Percentiles rank a stretch among this genome's conserved stretches.
Evolutionary conservation across 2,797 vertebrate genomes (phyloP).

Genomic region (Kryptopterus vitreolus): DNA sequence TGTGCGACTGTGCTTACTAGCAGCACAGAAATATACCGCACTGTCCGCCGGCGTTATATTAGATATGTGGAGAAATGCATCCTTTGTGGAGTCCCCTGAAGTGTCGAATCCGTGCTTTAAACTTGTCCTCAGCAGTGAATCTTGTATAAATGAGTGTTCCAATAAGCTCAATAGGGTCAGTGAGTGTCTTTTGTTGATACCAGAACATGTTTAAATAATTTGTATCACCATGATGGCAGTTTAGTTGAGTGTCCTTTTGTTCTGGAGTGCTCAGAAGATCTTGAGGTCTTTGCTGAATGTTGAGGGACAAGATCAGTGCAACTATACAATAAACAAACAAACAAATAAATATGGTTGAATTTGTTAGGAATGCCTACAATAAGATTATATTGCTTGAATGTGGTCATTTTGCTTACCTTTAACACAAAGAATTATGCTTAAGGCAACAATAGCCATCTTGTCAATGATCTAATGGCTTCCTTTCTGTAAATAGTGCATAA

Average conservation of each 20-base stretch:
- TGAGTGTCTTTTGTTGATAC: slow-evolving; percentile 53
- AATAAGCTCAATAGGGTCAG: slow-evolving; percentile 49
- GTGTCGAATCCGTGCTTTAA: slow-evolving; percentile 43
- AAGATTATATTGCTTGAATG: not conserved
- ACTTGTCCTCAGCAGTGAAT: slow-evolving; percentile 40
- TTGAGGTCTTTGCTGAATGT: slow-evolving; percentile 34
- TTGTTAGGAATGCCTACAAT: not conserved
- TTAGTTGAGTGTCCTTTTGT: slow-evolving; percentile 39
- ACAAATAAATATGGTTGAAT: not conserved
- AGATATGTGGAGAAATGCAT: slow-evolving; percentile 50
- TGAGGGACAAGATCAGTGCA: slow-evolving; percentile 16
- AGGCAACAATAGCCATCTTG: slow-evolving; percentile 17
- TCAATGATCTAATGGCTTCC: not conserved
- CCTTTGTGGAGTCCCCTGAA: slow-evolving; percentile 32
- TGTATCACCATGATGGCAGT: slow-evolving; percentile 59
- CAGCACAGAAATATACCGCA: slow-evolving; percentile 63
- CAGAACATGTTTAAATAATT: slow-evolving; percentile 59
- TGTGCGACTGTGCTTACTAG: slow-evolving; percentile 58
- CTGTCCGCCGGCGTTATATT: slow-evolving; percentile 19
- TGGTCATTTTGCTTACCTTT: slow-evolving; percentile 28
- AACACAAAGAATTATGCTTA: not conserved
- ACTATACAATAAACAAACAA: not conserved
- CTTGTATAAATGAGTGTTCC: slow-evolving; percentile 13
- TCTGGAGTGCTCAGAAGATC: slow-evolving; percentile 10
- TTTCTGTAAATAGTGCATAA: not conserved